A percentile compares a stretch with the other conserved stretches of the same genome.
phyloP scores from a whole-genome alignment of 2,888 invertebrate genomes.

The Pteria penguin region DNA sequence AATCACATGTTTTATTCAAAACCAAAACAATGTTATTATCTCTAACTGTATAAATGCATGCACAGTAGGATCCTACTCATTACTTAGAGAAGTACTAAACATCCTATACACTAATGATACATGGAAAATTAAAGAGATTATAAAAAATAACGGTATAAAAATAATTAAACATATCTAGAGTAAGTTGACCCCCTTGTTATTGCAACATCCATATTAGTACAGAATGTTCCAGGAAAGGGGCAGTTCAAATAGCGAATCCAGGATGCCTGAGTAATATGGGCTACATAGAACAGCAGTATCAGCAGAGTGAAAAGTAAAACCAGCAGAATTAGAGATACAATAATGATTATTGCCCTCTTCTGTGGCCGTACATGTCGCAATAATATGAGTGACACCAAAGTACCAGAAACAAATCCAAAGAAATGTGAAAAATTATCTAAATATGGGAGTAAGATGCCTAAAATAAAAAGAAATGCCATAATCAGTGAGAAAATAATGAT shows the following conservation, averaged over 20 bases:
- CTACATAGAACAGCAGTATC: constrained; percentile 90
- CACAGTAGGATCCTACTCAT: too few species aligned
- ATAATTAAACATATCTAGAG: constrained; percentile 18
- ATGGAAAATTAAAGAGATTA: too few species aligned
- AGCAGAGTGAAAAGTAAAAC: constrained; percentile 87
- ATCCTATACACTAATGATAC: too few species aligned
- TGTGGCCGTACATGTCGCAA: constrained; percentile 95
- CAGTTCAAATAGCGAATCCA: constrained; percentile 94
- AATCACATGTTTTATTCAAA: too few species aligned
- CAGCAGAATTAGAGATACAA: constrained; percentile 85
- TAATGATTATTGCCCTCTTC: constrained; percentile 86
- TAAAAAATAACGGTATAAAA: too few species aligned
- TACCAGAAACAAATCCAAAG: constrained; percentile 96
- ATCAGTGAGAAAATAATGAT: constrained; percentile 69
- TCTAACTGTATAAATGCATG: too few species aligned
- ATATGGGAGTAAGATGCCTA: constrained; percentile 94
- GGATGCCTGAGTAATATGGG: constrained; percentile 92
- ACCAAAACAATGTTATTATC: too few species aligned
- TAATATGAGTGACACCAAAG: constrained; percentile 93
- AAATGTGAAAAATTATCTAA: constrained; percentile 99
- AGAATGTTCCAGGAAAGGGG: constrained; percentile 92
- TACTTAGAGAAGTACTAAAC: too few species aligned
- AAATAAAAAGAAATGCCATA: constrained; percentile 71
- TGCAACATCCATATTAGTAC: constrained; percentile 84
- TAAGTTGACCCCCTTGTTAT: constrained; percentile 69